These are phyloP conservation scores for Enteromius mattozi DNA, from an alignment of 2,797 vertebrate genomes.

Conservation along the genomic window DNA sequence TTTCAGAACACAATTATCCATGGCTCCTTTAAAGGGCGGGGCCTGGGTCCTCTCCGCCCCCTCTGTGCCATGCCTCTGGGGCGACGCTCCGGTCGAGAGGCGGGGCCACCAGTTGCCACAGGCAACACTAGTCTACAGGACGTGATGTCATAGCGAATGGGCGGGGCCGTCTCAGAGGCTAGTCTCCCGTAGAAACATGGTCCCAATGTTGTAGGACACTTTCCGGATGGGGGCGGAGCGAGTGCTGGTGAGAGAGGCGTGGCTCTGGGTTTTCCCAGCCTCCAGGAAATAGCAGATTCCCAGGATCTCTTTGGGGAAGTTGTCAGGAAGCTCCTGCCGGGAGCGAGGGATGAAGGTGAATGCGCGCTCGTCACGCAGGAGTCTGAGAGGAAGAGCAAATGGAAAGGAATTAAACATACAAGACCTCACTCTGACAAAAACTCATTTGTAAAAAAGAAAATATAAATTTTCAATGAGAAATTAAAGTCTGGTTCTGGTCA, in stretches of 20 bases:
- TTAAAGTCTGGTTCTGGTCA: not conserved
- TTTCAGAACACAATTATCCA: slow-evolving; percentile 50
- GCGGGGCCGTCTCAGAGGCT: slow-evolving; percentile 86
- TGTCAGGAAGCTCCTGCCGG: slow-evolving; percentile 95
- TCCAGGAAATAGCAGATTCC: slow-evolving; percentile 98
- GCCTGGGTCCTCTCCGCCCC: not conserved
- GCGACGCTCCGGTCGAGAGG: slow-evolving; percentile 33
- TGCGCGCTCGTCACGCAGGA: slow-evolving; percentile 91
- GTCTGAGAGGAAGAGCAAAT: slow-evolving; percentile 71
- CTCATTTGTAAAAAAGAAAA: not conserved
- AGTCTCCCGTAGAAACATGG: slow-evolving; percentile 99
- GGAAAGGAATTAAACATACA: not conserved
- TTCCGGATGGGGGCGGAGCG: slow-evolving; percentile 92
- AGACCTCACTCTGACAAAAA: not conserved
- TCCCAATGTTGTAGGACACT: slow-evolving; percentile 97
- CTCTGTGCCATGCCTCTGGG: slow-evolving; percentile 25
- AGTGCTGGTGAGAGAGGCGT: slow-evolving; percentile 78
- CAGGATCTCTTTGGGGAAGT: slow-evolving; percentile 98
- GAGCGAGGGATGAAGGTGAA: slow-evolving; percentile 95
- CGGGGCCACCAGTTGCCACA: slow-evolving; percentile 41
- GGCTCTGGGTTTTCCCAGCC: slow-evolving; percentile 89
- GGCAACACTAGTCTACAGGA: slow-evolving; percentile 51
- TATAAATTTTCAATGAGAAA: not conserved
- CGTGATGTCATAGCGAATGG: slow-evolving; percentile 22
- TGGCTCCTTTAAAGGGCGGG: slow-evolving; percentile 42